phyloP scores from a whole-genome alignment of 2,888 invertebrate genomes.

The Tiliacea citrago region DNA sequence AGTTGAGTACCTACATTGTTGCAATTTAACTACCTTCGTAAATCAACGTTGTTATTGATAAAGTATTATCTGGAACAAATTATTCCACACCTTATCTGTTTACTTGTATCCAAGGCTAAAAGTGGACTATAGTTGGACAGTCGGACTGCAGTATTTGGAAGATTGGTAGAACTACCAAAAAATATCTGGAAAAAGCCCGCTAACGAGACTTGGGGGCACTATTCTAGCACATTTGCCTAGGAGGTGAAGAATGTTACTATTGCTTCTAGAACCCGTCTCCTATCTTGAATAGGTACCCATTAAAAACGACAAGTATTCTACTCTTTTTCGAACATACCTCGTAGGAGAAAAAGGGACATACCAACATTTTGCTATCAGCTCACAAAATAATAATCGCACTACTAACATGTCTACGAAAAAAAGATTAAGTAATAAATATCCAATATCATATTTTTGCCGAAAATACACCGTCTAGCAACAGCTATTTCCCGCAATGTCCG shows the following conservation, averaged over 20 bases:
- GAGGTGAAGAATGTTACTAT: neutral
- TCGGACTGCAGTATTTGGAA: conserved; percentile 2
- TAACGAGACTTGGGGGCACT: neutral
- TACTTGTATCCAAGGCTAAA: conserved; percentile 21
- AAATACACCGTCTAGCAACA: neutral
- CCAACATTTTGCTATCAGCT: neutral
- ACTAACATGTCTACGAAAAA: neutral
- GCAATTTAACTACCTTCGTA: conserved; percentile 45
- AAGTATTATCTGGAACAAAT: conserved; percentile 46
- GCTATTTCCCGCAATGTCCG: conserved; percentile 29
- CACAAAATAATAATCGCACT: neutral
- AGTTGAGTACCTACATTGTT: conserved; percentile 35
- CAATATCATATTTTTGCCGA: neutral
- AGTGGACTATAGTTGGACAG: conserved; percentile 11
- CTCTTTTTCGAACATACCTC: neutral
- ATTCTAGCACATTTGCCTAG: neutral
- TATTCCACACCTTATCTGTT: conserved; percentile 46
- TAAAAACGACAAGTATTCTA: neutral
- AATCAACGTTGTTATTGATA: conserved; percentile 45
- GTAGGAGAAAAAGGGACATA: neutral
- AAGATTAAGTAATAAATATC: neutral
- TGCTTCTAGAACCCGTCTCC: no score
- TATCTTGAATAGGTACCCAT: neutral
- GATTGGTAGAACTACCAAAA: neutral
- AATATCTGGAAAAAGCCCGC: neutral